A percentile compares a stretch with the other conserved stretches of the same genome.
Conservation (phyloP, 2,797 vertebrate species). For the Amblyraja radiata region DNA sequence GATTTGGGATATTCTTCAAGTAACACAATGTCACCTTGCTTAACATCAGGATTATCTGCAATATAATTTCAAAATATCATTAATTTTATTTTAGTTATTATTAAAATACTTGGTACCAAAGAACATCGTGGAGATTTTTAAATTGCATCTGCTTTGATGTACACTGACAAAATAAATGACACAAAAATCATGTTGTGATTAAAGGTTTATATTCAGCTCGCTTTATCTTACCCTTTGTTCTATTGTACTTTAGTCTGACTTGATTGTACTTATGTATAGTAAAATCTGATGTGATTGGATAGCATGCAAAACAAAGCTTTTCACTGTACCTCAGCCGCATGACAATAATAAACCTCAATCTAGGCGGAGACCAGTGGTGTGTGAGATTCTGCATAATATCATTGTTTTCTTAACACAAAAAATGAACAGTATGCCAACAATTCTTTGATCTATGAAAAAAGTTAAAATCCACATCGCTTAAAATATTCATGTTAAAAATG, state of each 20-base stretch:
- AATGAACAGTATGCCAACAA: neutral
- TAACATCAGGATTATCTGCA: neutral
- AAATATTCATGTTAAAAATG: neutral
- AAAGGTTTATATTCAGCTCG: neutral
- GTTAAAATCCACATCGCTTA: neutral
- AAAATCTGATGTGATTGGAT: too few species aligned
- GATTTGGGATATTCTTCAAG: neutral
- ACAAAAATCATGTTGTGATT: neutral
- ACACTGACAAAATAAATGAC: neutral
- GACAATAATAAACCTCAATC: too few species aligned
- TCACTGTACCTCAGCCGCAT: too few species aligned
- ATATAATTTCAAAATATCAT: neutral
- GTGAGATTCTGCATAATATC: neutral
- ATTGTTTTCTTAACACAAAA: neutral
- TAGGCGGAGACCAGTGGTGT: neutral
- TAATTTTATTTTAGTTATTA: neutral
- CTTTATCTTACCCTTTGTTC: too few species aligned
- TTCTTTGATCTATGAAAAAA: neutral
- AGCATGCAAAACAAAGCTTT: too few species aligned
- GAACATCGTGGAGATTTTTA: neutral
- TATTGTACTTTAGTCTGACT: too few species aligned
- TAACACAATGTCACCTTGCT: neutral
- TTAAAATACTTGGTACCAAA: neutral
- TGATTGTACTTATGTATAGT: too few species aligned
- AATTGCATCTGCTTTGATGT: neutral